Evolutionary conservation across 2,797 vertebrate species (phyloP), one percentile per base, ranked within the genome.

Genomic region (Prionace glauca): DNA sequence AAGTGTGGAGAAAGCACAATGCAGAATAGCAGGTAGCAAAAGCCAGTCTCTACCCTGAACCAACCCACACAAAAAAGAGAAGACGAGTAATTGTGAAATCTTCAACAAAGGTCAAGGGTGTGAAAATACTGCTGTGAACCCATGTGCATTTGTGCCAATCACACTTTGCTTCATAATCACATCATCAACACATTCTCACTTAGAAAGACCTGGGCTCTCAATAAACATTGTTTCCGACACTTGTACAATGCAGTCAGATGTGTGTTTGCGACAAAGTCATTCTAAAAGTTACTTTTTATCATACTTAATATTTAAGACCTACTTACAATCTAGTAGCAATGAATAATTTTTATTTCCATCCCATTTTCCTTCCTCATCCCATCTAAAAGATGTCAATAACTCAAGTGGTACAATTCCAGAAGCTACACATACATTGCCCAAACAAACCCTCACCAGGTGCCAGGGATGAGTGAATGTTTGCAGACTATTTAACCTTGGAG

Each of bases 11-110:
- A 94, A 74, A 29, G 26, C 12, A 72, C 36, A 56, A 50, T 56
- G 12, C 41, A 56, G 69, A 94, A 94, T 56, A 74, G 41, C 69
- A 94, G 67, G 67, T 94, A 94, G 45, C 93, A 94, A 94, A 94
- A 72, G 69, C 41, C 93, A 94, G 69, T 56, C 93, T 24, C 93
- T 74, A 12, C 71, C 41, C 65, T 36, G 62, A 92, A 69, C 69
- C 60, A 94, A 14, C 26, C 36, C 69, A 56, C 41, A 56, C 69
- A 94, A 74, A 74, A 94, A 50, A 56, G 45, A 50, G 41, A 74
- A 74, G 62, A 90, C 87, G 29, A 90, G 26, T n/a, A 62, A 56
- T 90, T 90, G 87, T 90, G 87, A 94, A 71, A 69, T 94, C 67
- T 94, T 94, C 32, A 94, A 56, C 29, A 94, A 94, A 74, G 90